Evolutionary conservation across 53 echinoderm and acorn worm species (phyloP), one percentile per base, ranked within the genome.

Genomic region (Holothuria leucospilota): DNA sequence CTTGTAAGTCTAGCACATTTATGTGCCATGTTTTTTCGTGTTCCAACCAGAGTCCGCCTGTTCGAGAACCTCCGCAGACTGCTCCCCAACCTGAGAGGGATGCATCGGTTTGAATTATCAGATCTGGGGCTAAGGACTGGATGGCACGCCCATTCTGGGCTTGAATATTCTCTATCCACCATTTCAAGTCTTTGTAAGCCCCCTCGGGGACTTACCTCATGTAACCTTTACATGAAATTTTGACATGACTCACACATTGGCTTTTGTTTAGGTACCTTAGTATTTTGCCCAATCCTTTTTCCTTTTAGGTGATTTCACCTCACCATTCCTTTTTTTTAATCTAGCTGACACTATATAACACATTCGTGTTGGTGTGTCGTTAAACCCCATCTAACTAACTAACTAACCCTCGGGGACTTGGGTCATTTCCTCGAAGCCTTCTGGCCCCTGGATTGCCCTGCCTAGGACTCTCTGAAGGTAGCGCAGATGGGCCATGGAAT

Each of bases 1-100:
- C 64, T 40, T n/a, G 41, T 27, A 63, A 26, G 18, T 82, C 46
- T 20, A 82, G 64, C 2, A 30, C 63, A 40, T 63, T 63, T 82
- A 63, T 82, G 66, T 82, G 82, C 66, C n/a, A 65, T 13, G 39
- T 39, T 38, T 40, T 63, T 51, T 82, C 82, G n/a, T 82, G n/a
- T 8, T 20, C 39, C 15, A 62, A 30, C 72, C 39, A 71, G 40
- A 9, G 72, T 29, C 72, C 65, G 24, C 65, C 24, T 26, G 65
- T 28, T 28, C 8, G 65, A 5, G 2, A 6, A 26, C 2, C 28
- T 5, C 65, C 12, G 65, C 65, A 65, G 25, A 65, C 5, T 2
- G 40, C 72, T 39, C 72, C 65, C 65, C 65, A 65, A 65, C 65
- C 65, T 16, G 25, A 3, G 0, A 26, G 24, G 24, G 65, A 65